A percentile compares a stretch with the other conserved stretches of the same genome.
These are phyloP conservation scores for Drosophila truncata DNA, from an alignment of 1,140 invertebrate species.

Conservation along the genomic window DNA sequence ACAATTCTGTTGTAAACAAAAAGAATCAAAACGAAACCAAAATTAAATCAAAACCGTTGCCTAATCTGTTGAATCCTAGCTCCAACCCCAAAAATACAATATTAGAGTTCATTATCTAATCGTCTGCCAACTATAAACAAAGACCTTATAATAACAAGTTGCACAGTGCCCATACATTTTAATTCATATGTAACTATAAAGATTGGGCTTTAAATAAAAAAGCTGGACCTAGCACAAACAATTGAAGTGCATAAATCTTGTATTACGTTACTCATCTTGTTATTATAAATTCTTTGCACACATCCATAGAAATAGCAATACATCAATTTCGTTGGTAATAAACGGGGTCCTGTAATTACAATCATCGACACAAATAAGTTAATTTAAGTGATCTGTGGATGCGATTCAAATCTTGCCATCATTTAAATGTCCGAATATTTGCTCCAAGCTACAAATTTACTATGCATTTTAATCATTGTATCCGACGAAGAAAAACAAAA, in stretches of 20 bases:
- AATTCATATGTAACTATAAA: neutral
- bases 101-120: conserved; percentile 6
- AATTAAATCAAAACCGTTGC: conserved; percentile 7
- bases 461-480: conserved; percentile 37
- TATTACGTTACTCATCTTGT: neutral
- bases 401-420: conserved; percentile 37
- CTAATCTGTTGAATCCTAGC: conserved; percentile 1
- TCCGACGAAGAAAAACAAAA: conserved; percentile 15
- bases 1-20: conserved; percentile 23
- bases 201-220: neutral
- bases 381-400: conserved; percentile 23
- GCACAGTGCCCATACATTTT: neutral
- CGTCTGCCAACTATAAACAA: conserved; percentile 3
- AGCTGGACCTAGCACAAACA: neutral
- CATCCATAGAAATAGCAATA: conserved; percentile 29
- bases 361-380: conserved; percentile 19
- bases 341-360: conserved; percentile 13
- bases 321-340: conserved; percentile 9
- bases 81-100: conserved; percentile 1
- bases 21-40: conserved; percentile 25
- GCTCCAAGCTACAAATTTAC: conserved; percentile 29
- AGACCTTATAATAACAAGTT: neutral
- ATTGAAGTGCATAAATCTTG: neutral
- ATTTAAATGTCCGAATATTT: conserved; percentile 21
- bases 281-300: conserved; percentile 3